Base-by-base conservation (phyloP, 2,888 invertebrate species). In the Lasiommata megera region DNA sequence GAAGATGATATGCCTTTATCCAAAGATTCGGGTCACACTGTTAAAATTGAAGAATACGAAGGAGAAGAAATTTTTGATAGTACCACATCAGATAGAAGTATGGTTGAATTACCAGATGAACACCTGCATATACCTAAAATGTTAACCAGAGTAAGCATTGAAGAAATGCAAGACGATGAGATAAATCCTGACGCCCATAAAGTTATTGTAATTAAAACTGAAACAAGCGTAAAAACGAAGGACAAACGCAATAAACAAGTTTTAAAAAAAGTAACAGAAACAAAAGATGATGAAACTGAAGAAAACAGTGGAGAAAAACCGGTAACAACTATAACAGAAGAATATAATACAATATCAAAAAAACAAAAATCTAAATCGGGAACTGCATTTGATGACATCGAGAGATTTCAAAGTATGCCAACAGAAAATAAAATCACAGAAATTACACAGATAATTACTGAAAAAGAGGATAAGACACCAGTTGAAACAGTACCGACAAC, bases 11-110 rank as follows among this genome's bases (percentile, higher is more conserved):
- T 65, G 43, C 56, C 66, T 50, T 51, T 61, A 1, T 66, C 61
- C 6, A 28, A 51, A 3, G 68, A 72, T 23, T 56, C 60, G 11
- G 54, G 63, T 12, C 80, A 88, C 55, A 71, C 77, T 28, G 79
- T 91, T 1, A 76, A 87, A 60, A 91, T 91, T 58, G 86, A 78
- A 70, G 91, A 91, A 71, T 70, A 68, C 43, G 79, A 82, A 53
- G 82, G 86, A 1, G 81, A 79, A 16, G 78, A 84, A 48, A 68
- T 66, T 1, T 80, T 84, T 9, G 41, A 48, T 17, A 43, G 34
- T 6, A 29, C 31, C 1, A 65, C 71, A 62, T 78, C 51, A 66
- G 86, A 72, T 71, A 80, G 66, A 73, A 67, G 66, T 16, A 67
- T 65, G 28, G 60, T 70, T 2, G 87, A 71, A 63, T 69, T 64